Conservation (phyloP, 1,140 invertebrate species). For the Aphaenogaster ashmeadi region DNA sequence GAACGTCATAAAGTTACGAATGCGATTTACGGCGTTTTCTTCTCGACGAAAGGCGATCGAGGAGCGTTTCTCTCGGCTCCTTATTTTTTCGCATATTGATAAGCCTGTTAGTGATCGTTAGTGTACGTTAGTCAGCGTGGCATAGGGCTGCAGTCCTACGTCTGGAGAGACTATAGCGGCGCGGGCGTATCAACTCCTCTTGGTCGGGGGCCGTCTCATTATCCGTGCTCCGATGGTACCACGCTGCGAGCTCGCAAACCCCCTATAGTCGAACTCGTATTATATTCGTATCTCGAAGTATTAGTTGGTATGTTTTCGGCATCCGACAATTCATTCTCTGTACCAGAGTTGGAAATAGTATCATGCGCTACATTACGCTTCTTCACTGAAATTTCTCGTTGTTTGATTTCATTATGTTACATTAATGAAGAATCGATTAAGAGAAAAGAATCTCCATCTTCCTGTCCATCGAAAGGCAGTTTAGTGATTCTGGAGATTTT, state of each 20-base stretch:
- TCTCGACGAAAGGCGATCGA: not conserved
- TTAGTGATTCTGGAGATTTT: not conserved
- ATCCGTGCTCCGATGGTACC: slow-evolving; percentile 84
- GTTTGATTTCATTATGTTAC: not conserved
- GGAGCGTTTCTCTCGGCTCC: not conserved
- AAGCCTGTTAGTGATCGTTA: slow-evolving; percentile 62
- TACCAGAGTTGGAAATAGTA: slow-evolving; percentile 23
- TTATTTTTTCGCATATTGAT: slow-evolving; percentile 63
- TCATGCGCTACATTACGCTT: not conserved
- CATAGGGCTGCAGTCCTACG: slow-evolving; percentile 62
- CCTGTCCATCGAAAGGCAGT: not conserved
- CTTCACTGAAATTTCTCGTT: not conserved
- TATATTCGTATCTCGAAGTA: slow-evolving; percentile 77
- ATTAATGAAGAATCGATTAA: not conserved
- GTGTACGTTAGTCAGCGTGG: slow-evolving; percentile 69
- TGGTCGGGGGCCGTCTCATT: slow-evolving; percentile 87
- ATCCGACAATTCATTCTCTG: slow-evolving; percentile 25
- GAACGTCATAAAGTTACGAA: not conserved
- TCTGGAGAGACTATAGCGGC: slow-evolving; percentile 71
- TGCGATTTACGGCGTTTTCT: slow-evolving; percentile 30
- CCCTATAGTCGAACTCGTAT: slow-evolving; percentile 76
- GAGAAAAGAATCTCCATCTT: not conserved
- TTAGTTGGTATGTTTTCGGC: slow-evolving; percentile 49
- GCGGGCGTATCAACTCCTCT: slow-evolving; percentile 83
- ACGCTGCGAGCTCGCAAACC: slow-evolving; percentile 83